Base-by-base conservation (phyloP, 2,888 invertebrate genomes). In the Girardia tigrina region DNA sequence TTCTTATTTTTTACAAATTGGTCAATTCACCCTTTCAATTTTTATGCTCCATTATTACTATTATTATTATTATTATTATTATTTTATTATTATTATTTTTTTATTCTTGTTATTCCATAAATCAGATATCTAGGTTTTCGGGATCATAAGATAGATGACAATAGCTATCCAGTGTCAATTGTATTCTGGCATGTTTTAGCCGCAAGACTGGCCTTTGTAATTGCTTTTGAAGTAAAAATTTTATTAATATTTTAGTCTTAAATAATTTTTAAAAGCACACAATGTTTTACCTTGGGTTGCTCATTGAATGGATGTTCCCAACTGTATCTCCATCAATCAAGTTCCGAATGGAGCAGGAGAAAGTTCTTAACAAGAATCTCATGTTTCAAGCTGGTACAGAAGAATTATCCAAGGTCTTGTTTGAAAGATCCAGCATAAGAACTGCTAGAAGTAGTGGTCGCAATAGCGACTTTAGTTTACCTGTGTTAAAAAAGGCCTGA, bases 71-170 rank as follows among this genome's bases (percentile, higher is more conserved):
- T n/a, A n/a, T n/a, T n/a, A n/a, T n/a, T n/a, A n/a, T n/a, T n/a
- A n/a, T n/a, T n/a, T n/a, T n/a, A n/a, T n/a, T n/a, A n/a, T n/a
- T n/a, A n/a, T n/a, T n/a, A n/a, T n/a, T n/a, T n/a, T n/a, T n/a
- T n/a, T n/a, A n/a, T n/a, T n/a, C n/a, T n/a, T n/a, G n/a, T n/a
- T n/a, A n/a, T n/a, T n/a, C n/a, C n/a, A n/a, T n/a, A n/a, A n/a
- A n/a, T 56, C n/a, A 56, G 56, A 56, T 56, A 56, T 56, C 56
- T n/a, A n/a, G 56, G 23, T 56, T 56, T 56, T 56, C 56, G 56
- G 23, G 56, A 56, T 56, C 20, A 23, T 20, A n/a, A 6, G 23
- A 4, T 20, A 56, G n/a, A n/a, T 2, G 23, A 56, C 23, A 4
- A 4, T 4, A n/a, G 23, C 4, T 56, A 12, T 16, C 23, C 56